Conservation (phyloP, 2,797 vertebrate species). For the Lophura swinhoii region DNA sequence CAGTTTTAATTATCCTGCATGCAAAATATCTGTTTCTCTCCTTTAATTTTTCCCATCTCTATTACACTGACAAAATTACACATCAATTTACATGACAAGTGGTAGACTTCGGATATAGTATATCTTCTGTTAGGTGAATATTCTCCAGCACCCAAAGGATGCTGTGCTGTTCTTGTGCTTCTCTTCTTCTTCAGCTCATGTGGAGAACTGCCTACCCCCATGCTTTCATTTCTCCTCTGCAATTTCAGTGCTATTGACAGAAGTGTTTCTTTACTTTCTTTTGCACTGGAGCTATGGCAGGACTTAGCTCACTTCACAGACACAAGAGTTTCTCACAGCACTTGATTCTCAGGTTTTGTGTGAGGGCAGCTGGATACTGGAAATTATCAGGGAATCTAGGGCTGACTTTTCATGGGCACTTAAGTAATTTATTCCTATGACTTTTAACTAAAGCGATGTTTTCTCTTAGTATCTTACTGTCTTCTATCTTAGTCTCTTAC, state of each 20-base stretch:
- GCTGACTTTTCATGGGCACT: neutral
- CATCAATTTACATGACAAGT: neutral
- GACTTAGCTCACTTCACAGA: neutral
- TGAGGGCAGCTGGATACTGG: neutral
- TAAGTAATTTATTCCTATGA: neutral
- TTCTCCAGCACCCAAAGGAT: neutral
- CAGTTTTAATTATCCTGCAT: neutral
- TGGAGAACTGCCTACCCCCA: neutral
- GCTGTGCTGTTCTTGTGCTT: neutral
- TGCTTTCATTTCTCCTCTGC: neutral
- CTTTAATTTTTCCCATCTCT: neutral
- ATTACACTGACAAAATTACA: neutral
- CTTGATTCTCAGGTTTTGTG: neutral
- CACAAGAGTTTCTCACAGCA: neutral
- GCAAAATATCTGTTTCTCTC: neutral
- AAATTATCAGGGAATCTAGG: neutral
- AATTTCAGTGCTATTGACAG: neutral
- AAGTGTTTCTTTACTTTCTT: neutral
- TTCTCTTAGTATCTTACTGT: neutral
- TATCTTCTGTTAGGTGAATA: neutral
- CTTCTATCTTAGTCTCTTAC: neutral
- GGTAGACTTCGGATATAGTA: neutral
- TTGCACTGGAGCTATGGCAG: neutral
- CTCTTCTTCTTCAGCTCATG: neutral
- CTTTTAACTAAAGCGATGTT: conserved; percentile 2